These are phyloP conservation scores for Vulpes lagopus DNA, from an alignment of 2,113 vertebrate genomes.

Conservation along the genomic window DNA sequence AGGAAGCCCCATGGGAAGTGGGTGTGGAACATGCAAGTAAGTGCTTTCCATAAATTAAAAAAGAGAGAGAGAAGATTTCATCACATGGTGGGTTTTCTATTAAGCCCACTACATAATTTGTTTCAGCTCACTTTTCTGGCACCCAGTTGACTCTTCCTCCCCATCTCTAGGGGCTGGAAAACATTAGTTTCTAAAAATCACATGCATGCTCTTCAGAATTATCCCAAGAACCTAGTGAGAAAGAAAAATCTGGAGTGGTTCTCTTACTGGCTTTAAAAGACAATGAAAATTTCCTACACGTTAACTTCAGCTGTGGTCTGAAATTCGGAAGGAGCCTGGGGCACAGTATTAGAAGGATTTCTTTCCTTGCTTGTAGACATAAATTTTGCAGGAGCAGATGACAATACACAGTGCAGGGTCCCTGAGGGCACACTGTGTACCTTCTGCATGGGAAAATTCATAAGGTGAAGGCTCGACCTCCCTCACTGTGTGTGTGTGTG, in stretches of 20 bases:
- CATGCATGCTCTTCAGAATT: conserved; percentile 13
- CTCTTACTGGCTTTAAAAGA: not conserved
- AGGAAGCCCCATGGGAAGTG: not conserved
- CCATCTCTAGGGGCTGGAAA: conserved; percentile 65
- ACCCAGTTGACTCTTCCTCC: conserved; percentile 35
- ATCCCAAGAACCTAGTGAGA: not conserved
- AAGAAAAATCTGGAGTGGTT: not conserved
- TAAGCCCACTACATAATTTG: conserved; percentile 64
- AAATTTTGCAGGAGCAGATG: not conserved
- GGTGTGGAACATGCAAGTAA: conserved; percentile 57
- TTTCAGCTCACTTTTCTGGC: conserved; percentile 77
- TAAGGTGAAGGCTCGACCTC: not conserved
- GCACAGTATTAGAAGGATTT: not conserved
- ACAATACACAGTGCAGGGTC: not conserved
- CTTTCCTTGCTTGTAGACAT: not conserved
- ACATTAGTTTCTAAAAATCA: conserved; percentile 61
- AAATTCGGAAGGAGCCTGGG: not conserved
- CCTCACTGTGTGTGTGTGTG: not conserved
- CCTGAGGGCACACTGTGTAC: too few relatives aligned
- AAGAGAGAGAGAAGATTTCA: conserved; percentile 53
- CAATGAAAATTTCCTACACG: not conserved
- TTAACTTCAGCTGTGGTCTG: not conserved
- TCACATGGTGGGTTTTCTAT: conserved; percentile 64
- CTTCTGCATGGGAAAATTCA: not conserved
- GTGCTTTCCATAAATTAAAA: conserved; percentile 64